phyloP scores from a whole-genome alignment of 2,797 vertebrate genomes.

The Phalloptychus januarius region DNA sequence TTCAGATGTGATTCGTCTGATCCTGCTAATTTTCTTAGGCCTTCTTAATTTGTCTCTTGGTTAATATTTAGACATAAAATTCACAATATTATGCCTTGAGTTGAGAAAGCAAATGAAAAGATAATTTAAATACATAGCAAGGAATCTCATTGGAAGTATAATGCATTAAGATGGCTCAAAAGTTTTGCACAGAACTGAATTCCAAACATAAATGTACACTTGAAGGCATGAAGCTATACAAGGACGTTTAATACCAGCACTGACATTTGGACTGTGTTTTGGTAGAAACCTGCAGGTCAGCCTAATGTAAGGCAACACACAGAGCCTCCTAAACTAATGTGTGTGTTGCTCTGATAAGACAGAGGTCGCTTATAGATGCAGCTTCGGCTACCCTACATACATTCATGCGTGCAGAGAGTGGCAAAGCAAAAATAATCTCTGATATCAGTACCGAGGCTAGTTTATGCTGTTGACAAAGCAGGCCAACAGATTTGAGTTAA shows the following conservation, averaged over 20 bases:
- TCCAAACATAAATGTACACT: conserved; percentile 63
- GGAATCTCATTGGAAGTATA: not conserved
- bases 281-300: not conserved
- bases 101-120: not conserved
- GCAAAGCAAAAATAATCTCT: conserved; percentile 59
- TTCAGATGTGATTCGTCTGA: not conserved
- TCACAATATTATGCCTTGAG: not conserved
- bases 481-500: conserved; percentile 73
- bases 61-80: not conserved
- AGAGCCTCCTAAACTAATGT: conserved; percentile 37
- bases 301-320: not conserved
- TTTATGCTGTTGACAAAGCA: conserved; percentile 70
- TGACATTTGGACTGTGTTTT: conserved; percentile 17
- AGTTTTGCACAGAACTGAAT: not conserved
- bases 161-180: not conserved
- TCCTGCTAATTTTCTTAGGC: not conserved
- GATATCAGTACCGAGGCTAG: conserved; percentile 56
- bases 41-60: not conserved
- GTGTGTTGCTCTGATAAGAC: conserved; percentile 24
- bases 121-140: too few relatives aligned
- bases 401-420: conserved; percentile 45
- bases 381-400: conserved; percentile 41
- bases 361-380: conserved; percentile 38
- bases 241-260: conserved; percentile 35
- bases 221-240: conserved; percentile 43